Base-by-base conservation (phyloP, 2,888 invertebrate species). In the Arge pagana region DNA sequence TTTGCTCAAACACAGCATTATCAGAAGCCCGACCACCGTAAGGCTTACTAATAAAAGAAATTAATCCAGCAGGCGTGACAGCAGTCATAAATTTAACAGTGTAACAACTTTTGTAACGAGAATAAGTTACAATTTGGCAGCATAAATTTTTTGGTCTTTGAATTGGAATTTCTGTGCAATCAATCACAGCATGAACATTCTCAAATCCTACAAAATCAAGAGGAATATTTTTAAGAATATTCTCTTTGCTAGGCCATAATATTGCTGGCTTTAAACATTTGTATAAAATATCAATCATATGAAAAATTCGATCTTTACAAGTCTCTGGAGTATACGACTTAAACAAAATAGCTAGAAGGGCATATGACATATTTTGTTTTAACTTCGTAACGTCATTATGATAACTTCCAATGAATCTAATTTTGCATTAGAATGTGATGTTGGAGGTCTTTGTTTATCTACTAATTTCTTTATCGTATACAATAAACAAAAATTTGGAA, bases 141-240 rank as follows among this genome's bases (percentile, higher is more conserved):
- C 48, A 39, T 5, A 61, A 21, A 31, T 40, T 48, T 26, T 53
- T 53, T 15, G 57, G 45, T 31, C 52, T 54, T 28, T 58, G 43
- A 13, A 33, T 19, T 21, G 41, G 10, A 16, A 39, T 19, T 52
- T 39, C 39, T 13, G 23, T 39, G 11, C 39, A 39, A 39, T 39
- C 39, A 39, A 39, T 21, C 8, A 39, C 52, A 31, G 50, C 43
- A 13, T 45, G 42, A 41, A 50, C 53, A 31, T 30, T 37, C 18
- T 35, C 50, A 24, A 42, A 55, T 24, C 50, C 37, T 15, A 36
- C 43, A 31, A 55, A 55, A 35, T 28, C 49, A 15, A 3, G 31
- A n/a, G 55, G 55, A 28, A 55, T 42, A 42, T 55, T 55, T 23
- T 30, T 30, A 10, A 26, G 8, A 16, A 55, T 42, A 24, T 35